phyloP scores from a whole-genome alignment of 2,797 vertebrate genomes.

The Nyctalus aviator region DNA sequence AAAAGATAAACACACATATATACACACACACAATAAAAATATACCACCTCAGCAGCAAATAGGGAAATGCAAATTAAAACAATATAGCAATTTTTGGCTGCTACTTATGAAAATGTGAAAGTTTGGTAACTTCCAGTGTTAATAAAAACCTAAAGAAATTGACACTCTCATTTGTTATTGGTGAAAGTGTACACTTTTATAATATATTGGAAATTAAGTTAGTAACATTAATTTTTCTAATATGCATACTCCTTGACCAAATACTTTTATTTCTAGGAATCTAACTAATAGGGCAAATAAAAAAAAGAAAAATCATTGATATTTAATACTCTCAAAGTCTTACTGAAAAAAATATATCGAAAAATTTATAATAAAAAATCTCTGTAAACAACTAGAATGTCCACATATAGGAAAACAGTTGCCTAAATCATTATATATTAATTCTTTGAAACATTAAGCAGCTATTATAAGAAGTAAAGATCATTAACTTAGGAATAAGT shows the following conservation, averaged over 20 bases:
- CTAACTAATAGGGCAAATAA: background rate
- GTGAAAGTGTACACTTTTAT: background rate
- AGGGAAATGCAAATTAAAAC: conserved; percentile 11
- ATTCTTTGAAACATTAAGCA: conserved; percentile 1
- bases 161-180: background rate
- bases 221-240: conserved; percentile 4
- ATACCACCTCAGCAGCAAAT: background rate
- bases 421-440: background rate
- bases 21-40: background rate
- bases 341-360: background rate
- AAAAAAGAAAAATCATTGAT: background rate
- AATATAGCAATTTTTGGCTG: background rate
- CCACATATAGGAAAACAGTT: background rate
- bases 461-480: background rate
- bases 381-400: background rate
- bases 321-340: background rate
- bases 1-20: background rate
- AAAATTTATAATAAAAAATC: background rate
- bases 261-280: background rate
- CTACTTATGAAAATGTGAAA: background rate
- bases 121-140: background rate
- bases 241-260: background rate
- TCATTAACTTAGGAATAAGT: conserved; percentile 1
- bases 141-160: conserved; percentile 15
- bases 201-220: conserved; percentile 21